Evolutionary conservation across 53 echinoderm and acorn worm genomes (phyloP).

Genomic region (Patiria pectinifera): DNA sequence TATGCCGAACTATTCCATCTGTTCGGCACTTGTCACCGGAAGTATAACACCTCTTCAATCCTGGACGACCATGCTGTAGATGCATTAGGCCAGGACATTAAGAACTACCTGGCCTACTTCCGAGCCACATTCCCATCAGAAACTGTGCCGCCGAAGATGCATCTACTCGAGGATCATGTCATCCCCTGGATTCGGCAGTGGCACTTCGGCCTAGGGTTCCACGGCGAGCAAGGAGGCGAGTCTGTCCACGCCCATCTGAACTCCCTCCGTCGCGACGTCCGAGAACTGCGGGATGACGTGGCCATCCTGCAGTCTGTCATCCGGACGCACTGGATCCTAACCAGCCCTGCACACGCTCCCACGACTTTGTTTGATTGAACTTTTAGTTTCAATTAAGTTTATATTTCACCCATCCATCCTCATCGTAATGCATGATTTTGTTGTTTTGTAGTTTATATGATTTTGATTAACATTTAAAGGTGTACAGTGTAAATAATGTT

Average conservation of each 20-base stretch:
- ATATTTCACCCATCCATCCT: too few relatives aligned
- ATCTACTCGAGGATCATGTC: slow-evolving; percentile 52
- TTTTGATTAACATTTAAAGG: not conserved
- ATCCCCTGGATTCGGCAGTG: slow-evolving; percentile 43
- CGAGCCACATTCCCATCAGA: slow-evolving; percentile 38
- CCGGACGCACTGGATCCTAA: slow-evolving; percentile 30
- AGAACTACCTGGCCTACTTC: slow-evolving; percentile 32
- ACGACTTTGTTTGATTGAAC: not conserved
- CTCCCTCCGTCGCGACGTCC: slow-evolving; percentile 45
- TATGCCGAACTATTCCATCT: not conserved
- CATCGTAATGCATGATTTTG: too few relatives aligned
- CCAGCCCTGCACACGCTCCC: slow-evolving; percentile 9
- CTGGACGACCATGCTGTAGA: slow-evolving; percentile 16
- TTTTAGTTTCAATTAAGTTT: too few relatives aligned
- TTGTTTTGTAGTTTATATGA: too few relatives aligned
- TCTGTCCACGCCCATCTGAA: slow-evolving; percentile 66
- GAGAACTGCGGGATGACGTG: slow-evolving; percentile 61
- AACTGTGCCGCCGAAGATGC: slow-evolving; percentile 52
- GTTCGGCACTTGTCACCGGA: slow-evolving; percentile 19
- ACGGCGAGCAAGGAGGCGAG: slow-evolving; percentile 66
- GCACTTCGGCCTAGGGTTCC: slow-evolving; percentile 60
- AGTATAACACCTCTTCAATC: slow-evolving; percentile 5
- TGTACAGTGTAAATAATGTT: not conserved
- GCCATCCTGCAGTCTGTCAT: slow-evolving; percentile 43
- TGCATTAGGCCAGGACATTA: slow-evolving; percentile 41